These are phyloP conservation scores for Sebastes matsubarae DNA, from an alignment of 2,797 vertebrate genomes.

Conservation along the genomic window DNA sequence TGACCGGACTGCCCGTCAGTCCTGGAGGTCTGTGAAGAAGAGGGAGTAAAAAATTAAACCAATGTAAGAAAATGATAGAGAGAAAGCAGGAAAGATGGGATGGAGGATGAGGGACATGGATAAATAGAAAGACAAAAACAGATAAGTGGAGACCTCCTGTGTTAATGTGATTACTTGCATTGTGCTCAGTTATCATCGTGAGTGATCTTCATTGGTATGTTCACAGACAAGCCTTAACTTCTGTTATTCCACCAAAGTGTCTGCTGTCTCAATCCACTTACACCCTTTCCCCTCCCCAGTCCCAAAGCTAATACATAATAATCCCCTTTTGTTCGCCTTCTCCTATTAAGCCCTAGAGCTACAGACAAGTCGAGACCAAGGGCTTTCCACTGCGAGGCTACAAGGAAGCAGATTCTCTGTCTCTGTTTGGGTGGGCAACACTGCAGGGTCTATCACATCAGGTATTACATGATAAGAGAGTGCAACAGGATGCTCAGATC, in stretches of 20 bases:
- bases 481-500: conserved; percentile 40
- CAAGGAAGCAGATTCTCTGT: neutral
- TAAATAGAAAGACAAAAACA: neutral
- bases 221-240: conserved; percentile 47
- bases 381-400: conserved; percentile 22
- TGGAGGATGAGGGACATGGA: neutral
- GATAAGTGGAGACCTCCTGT: neutral
- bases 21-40: conserved; percentile 87
- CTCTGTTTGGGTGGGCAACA: conserved; percentile 69
- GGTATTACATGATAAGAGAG: conserved; percentile 55
- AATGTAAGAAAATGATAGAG: neutral
- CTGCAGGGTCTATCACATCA: conserved; percentile 45
- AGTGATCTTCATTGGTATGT: conserved; percentile 35
- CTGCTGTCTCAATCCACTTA: conserved; percentile 32
- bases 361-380: conserved; percentile 76
- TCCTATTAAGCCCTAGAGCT: conserved; percentile 67
- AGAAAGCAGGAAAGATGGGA: neutral
- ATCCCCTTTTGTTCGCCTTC: conserved; percentile 66
- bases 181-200: conserved; percentile 14
- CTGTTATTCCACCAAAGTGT: conserved; percentile 36
- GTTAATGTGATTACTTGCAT: conserved; percentile 22
- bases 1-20: conserved; percentile 92
- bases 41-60: neutral
- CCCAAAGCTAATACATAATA: conserved; percentile 65
- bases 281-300: conserved; percentile 29